Conservation (phyloP, 2,888 invertebrate genomes). For the Uropetala carovei region DNA sequence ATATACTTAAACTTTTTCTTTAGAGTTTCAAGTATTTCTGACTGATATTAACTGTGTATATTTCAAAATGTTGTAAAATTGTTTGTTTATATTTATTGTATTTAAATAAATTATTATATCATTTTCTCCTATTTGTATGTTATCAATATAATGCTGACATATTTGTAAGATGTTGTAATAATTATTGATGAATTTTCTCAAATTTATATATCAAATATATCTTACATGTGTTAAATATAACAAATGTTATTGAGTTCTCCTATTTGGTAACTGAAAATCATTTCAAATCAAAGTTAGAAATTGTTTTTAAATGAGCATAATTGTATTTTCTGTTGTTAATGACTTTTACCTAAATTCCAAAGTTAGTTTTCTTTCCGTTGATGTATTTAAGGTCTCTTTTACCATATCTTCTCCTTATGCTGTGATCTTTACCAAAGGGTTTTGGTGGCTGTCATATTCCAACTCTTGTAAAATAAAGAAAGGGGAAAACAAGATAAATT, state of each 20-base stretch:
- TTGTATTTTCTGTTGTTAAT: not conserved
- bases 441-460: too few relatives aligned
- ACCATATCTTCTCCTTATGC: not conserved
- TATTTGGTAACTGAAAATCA: not conserved
- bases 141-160: not conserved
- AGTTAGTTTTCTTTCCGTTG: not conserved
- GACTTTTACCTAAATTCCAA: not conserved
- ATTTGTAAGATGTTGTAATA: not conserved
- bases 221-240: not conserved
- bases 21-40: not conserved
- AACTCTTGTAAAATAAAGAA: too few relatives aligned
- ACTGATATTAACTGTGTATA: not conserved
- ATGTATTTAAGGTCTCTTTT: not conserved
- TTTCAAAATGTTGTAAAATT: slow-evolving; percentile 16
- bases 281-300: not conserved
- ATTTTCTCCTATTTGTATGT: not conserved
- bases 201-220: not conserved
- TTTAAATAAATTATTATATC: slow-evolving; percentile 48
- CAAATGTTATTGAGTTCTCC: not conserved
- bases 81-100: slow-evolving; percentile 40
- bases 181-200: not conserved
- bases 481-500: too few relatives aligned
- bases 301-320: not conserved
- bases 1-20: not conserved
- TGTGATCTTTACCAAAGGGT: too few relatives aligned